phyloP scores from a whole-genome alignment of 2,888 invertebrate species.

The Biston stratarius region DNA sequence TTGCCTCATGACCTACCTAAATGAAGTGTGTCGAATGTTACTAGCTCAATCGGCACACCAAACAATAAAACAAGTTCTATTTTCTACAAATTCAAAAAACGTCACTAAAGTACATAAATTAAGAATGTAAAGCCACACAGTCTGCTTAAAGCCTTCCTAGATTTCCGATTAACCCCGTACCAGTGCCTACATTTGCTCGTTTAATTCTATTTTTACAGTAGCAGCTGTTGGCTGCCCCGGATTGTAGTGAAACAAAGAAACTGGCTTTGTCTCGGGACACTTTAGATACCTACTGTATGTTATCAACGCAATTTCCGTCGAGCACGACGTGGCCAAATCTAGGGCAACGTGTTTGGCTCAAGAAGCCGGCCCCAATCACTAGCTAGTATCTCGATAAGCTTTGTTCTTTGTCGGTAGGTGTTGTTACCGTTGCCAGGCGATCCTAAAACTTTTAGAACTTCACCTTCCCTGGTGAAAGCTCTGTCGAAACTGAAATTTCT shows the following conservation, averaged over 20 bases:
- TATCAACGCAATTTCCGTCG: conserved; percentile 27
- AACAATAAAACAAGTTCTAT: too few species aligned
- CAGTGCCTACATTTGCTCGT: conserved; percentile 4
- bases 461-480: conserved; percentile 5
- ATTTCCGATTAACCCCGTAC: conserved; percentile 18
- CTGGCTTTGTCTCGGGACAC: conserved; percentile 28
- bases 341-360: conserved; percentile 34
- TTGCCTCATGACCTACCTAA: neutral
- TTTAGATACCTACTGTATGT: conserved; percentile 32
- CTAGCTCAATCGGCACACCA: neutral
- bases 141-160: conserved; percentile 8
- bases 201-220: conserved; percentile 24
- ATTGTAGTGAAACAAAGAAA: conserved; percentile 27
- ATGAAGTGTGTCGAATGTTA: neutral
- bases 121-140: conserved; percentile 1
- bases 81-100: conserved; percentile 8
- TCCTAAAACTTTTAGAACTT: conserved; percentile 7
- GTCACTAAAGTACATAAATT: conserved; percentile 4
- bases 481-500: conserved; percentile 9
- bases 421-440: conserved; percentile 14
- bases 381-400: conserved; percentile 29
- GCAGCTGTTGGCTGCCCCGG: conserved; percentile 12
- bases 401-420: conserved; percentile 27
- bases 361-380: conserved; percentile 33
- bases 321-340: conserved; percentile 24